Percentiles rank a stretch among this genome's conserved stretches.
phyloP scores from a whole-genome alignment of 2,797 vertebrate species.

The Schizopygopsis malacanthus region DNA sequence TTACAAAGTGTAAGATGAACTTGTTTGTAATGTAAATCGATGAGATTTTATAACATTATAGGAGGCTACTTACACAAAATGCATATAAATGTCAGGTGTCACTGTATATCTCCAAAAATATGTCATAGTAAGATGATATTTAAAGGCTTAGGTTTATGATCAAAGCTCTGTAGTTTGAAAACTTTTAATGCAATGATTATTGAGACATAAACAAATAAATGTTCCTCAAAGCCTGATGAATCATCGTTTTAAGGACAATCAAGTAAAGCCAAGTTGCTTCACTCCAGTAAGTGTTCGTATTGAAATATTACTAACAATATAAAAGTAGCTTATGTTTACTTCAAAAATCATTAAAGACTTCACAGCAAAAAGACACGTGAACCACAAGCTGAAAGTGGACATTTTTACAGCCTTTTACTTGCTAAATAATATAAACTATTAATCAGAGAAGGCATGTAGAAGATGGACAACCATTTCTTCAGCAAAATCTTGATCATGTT shows the following conservation, averaged over 20 bases:
- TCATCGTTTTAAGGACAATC: neutral
- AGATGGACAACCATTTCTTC: neutral
- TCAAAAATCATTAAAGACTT: neutral
- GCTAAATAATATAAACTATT: neutral
- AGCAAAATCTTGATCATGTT: neutral
- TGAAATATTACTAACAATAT: neutral
- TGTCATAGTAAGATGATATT: neutral
- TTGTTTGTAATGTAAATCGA: neutral
- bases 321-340: neutral
- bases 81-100: neutral
- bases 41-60: neutral
- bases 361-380: neutral
- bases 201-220: neutral
- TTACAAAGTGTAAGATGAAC: neutral
- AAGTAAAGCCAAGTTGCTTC: neutral
- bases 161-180: neutral
- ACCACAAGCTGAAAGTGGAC: neutral
- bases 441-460: neutral
- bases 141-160: neutral
- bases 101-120: neutral
- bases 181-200: neutral
- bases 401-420: neutral
- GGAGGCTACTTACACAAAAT: neutral
- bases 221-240: neutral
- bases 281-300: too few species aligned